These are phyloP conservation scores for Xenopus petersii DNA, from an alignment of 2,797 vertebrate species.

Conservation along the genomic window DNA sequence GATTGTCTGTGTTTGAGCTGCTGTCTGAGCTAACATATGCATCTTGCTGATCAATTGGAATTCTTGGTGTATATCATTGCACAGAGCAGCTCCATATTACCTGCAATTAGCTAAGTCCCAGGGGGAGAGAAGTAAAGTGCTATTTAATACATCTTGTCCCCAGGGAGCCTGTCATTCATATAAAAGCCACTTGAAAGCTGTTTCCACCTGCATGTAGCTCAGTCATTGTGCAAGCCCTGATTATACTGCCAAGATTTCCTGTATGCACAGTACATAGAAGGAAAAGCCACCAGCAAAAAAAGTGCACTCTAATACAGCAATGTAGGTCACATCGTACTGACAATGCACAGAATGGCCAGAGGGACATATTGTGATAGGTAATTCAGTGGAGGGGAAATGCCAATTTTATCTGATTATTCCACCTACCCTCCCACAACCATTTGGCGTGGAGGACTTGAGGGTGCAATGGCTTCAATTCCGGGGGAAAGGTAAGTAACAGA, in stretches of 20 bases:
- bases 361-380: too few relatives aligned
- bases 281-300: too few relatives aligned
- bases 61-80: constrained; percentile 39
- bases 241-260: neutral
- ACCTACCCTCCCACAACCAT: too few relatives aligned
- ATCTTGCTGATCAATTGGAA: constrained; percentile 40
- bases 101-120: constrained; percentile 35
- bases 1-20: constrained; percentile 21
- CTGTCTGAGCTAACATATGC: constrained; percentile 16
- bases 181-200: constrained; percentile 32
- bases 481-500: too few relatives aligned
- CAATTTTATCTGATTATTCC: too few relatives aligned
- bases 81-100: constrained; percentile 38
- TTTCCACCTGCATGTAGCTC: constrained; percentile 28
- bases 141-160: constrained; percentile 40
- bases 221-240: constrained; percentile 13
- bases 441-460: too few relatives aligned
- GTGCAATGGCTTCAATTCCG: too few relatives aligned
- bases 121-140: constrained; percentile 27
- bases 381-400: too few relatives aligned
- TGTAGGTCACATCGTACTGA: too few relatives aligned
- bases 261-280: too few relatives aligned
- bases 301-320: too few relatives aligned
- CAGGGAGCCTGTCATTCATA: constrained; percentile 25
- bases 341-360: too few relatives aligned